Evolutionary conservation across 2,797 vertebrate species (phyloP), one percentile per base, ranked within the genome.

Genomic region (Coregonus suidteri): DNA sequence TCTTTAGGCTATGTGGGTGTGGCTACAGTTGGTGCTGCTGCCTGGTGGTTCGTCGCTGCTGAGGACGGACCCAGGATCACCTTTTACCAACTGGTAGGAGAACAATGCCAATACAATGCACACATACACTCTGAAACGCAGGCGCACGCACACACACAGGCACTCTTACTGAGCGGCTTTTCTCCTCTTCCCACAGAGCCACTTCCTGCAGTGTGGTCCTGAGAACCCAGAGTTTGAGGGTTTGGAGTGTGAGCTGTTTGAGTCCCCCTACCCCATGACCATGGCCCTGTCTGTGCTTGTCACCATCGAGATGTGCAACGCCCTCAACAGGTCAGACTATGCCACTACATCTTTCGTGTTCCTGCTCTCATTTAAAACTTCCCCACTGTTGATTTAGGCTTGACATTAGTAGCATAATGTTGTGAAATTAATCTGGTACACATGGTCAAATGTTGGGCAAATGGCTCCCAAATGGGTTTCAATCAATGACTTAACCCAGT

Each of bases 261-360:
- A 98, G 90, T 99, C 98, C 0, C 98, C 98, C 0, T 99, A 98
- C 78, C 98, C 98, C 0, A 99, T 99, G 98, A 99, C 98, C 53
- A 99, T 99, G 98, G 98, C 98, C 0, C 94, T 99, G 18, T 99
- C 98, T 77, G 98, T 99, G 56, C 94, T 99, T 74, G 98, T 99
- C 81, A 99, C 98, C 85, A 99, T 99, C 69, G 98, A 99, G 94
- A 99, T 99, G 98, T 99, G 98, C 92, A 99, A 99, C 6, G 98
- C 98, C 72, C 96, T 99, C 51, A 99, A 99, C 95, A 99, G 98
- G 98, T 99, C 73, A 56, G 94, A 92, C 31, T 71, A 4, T 75
- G 7, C 4, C n/a, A 62, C 37, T 7, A 0, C 14, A 9, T 51
- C 9, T 18, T 81, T 31, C 0, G 3, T 9, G 7, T 14, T 31